Percentiles rank a stretch among this genome's conserved stretches.
phyloP scores from a whole-genome alignment of 2,888 invertebrate species.

The Aproaerema taeniolella region DNA sequence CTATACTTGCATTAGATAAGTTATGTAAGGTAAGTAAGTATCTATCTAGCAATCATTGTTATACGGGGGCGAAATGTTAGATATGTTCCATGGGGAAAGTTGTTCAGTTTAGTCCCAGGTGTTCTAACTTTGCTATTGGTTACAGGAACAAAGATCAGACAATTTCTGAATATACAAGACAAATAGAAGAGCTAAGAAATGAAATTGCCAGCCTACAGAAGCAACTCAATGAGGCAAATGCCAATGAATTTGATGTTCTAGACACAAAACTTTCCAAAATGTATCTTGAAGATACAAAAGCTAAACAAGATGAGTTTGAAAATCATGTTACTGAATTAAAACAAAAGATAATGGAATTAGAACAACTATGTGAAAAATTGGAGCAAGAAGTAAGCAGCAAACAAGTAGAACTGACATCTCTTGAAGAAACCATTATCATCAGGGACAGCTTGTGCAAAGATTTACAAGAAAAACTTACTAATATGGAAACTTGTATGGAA shows the following conservation, averaged over 20 bases:
- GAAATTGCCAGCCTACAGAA: constrained; percentile 47
- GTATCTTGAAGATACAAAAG: constrained; percentile 22
- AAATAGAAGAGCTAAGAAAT: constrained; percentile 62
- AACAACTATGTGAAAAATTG: constrained; percentile 51
- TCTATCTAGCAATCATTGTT: no score
- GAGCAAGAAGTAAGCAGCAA: constrained; percentile 59
- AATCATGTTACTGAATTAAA: constrained; percentile 34
- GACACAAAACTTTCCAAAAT: constrained; percentile 33
- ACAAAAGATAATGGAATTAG: constrained; percentile 41
- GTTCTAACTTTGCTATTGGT: no score
- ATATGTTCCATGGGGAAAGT: no score
- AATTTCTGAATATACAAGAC: constrained; percentile 58
- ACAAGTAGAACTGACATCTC: constrained; percentile 57
- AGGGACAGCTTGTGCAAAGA: constrained; percentile 66
- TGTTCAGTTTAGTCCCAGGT: no score
- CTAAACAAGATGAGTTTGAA: constrained; percentile 8
- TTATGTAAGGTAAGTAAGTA: no score
- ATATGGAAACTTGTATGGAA: constrained; percentile 47
- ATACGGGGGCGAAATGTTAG: no score
- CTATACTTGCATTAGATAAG: no score
- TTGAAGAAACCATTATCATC: constrained; percentile 63
- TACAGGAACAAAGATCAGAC: constrained; percentile 65
- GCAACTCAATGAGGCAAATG: constrained; percentile 28
- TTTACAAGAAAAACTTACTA: constrained; percentile 59
- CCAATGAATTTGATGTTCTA: constrained; percentile 32